These are phyloP conservation scores for Cyclargus thomasi DNA, from an alignment of 1,140 invertebrate species.

Conservation along the genomic window DNA sequence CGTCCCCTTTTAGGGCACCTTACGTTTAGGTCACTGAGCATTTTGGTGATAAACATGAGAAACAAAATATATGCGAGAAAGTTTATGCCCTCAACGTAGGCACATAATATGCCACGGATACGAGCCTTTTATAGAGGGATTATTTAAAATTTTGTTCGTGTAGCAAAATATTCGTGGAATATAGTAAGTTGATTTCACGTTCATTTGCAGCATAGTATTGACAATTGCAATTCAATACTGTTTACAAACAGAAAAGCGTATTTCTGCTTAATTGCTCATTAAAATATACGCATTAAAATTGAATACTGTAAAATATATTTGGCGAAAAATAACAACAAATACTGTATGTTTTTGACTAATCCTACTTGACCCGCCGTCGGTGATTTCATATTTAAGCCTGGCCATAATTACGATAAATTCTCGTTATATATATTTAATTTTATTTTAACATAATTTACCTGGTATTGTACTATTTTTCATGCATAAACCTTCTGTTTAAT, in stretches of 20 bases:
- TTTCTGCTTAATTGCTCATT: neutral
- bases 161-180: too few relatives aligned
- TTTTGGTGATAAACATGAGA: constrained; percentile 27
- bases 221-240: neutral
- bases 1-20: constrained; percentile 33
- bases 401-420: neutral
- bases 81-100: neutral
- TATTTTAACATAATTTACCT: neutral
- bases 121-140: neutral
- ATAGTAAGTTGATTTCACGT: too few relatives aligned
- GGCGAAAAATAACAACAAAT: neutral
- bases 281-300: neutral
- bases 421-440: neutral
- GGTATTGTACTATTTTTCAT: neutral
- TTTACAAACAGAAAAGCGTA: neutral
- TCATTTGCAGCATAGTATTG: neutral
- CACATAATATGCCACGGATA: neutral
- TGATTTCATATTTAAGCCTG: neutral
- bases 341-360: neutral
- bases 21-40: constrained; percentile 49
- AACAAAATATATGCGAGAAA: neutral
- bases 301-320: neutral
- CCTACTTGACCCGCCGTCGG: neutral
- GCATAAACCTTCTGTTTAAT: neutral
- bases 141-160: too few relatives aligned